These are phyloP conservation scores for Eupithecia subumbrata DNA, from an alignment of 2,888 invertebrate genomes.

Conservation along the genomic window DNA sequence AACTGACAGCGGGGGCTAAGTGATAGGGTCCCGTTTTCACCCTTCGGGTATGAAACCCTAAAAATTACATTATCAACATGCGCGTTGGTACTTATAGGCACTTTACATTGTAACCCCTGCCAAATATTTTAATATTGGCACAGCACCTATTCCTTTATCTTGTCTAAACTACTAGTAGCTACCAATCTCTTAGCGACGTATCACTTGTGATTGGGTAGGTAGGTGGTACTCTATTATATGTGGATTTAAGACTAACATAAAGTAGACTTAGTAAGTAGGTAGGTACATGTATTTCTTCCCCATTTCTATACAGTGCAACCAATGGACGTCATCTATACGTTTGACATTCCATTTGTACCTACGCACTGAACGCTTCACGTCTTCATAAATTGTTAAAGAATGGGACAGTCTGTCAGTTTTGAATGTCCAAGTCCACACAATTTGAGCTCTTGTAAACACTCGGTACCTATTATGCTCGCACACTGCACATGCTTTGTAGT, in stretches of 20 bases:
- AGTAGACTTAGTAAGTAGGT: not conserved
- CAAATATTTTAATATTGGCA: constrained; percentile 27
- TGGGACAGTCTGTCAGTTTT: constrained; percentile 27
- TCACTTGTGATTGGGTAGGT: not conserved
- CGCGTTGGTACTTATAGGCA: not conserved
- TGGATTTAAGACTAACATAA: constrained; percentile 1
- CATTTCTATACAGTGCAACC: constrained; percentile 7
- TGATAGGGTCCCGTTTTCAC: no score
- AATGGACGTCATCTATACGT: constrained; percentile 26
- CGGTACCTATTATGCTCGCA: not conserved
- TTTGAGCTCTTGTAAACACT: constrained; percentile 1
- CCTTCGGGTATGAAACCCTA: no score
- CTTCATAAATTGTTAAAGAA: constrained; percentile 32
- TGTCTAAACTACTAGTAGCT: not conserved
- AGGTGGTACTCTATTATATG: not conserved
- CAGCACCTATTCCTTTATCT: constrained; percentile 1
- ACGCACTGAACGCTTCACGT: constrained; percentile 26
- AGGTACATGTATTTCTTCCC: not conserved
- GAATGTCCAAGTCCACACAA: not conserved
- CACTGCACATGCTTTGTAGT: not conserved
- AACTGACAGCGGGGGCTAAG: no score
- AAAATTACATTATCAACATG: not conserved
- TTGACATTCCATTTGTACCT: constrained; percentile 29
- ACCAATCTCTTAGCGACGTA: not conserved
- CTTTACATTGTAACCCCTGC: constrained; percentile 20